A percentile compares a stretch with the other conserved stretches of the same genome.
Conservation (phyloP, 2,113 vertebrate species). For the Leucoraja erinaceus region DNA sequence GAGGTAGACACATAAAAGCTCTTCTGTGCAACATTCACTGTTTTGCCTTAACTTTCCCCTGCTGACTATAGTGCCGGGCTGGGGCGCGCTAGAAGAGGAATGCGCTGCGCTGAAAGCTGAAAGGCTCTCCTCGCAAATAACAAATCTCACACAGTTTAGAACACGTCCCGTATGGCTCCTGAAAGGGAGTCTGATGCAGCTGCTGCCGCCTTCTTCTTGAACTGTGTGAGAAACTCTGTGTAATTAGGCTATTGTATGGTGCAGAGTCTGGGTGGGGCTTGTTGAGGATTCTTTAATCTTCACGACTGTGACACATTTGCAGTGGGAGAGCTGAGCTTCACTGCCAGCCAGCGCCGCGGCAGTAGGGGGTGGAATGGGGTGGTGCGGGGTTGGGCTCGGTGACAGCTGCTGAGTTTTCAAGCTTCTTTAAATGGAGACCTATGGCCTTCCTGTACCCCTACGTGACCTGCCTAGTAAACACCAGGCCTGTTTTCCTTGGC, state of each 20-base stretch:
- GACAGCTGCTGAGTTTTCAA: slow-evolving; percentile 30
- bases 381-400: background rate
- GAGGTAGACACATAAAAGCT: slow-evolving; percentile 6
- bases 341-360: background rate
- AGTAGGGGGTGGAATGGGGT: background rate
- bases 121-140: background rate
- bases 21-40: background rate
- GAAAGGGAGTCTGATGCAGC: slow-evolving; percentile 16
- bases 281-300: slow-evolving; percentile 31
- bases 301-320: slow-evolving; percentile 30
- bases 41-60: background rate
- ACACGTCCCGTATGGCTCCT: background rate
- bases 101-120: background rate
- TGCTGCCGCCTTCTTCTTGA: slow-evolving; percentile 23
- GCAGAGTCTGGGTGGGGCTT: background rate
- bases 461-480: slow-evolving; percentile 38
- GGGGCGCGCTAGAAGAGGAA: slow-evolving; percentile 11
- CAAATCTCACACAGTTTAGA: slow-evolving; percentile 17
- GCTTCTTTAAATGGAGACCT: slow-evolving; percentile 14
- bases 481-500: slow-evolving; percentile 25
- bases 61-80: background rate
- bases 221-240: slow-evolving; percentile 22
- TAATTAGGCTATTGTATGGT: slow-evolving; percentile 26
- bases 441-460: slow-evolving; percentile 33
- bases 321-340: background rate